A percentile compares a stretch with the other conserved stretches of the same genome.
Conservation (phyloP, 2,888 invertebrate species). For the Ptychoptera albimana region DNA sequence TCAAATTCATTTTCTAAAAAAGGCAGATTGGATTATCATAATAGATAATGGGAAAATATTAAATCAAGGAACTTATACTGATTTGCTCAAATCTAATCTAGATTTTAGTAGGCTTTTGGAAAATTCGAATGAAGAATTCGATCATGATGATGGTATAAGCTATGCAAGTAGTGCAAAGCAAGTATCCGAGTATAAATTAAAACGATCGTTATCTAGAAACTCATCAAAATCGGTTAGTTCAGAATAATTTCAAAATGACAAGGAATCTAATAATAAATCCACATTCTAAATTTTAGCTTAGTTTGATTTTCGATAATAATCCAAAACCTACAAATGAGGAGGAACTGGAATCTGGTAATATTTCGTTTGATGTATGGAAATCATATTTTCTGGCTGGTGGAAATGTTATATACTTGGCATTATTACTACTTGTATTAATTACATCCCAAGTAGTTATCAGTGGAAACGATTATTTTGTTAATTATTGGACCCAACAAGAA, state of each 20-base stretch:
- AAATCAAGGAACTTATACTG: constrained; percentile 33
- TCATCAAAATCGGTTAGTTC: constrained; percentile 21
- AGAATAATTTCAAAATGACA: background rate
- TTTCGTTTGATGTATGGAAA: constrained; percentile 28
- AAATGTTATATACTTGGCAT: constrained; percentile 29
- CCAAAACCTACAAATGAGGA: constrained; percentile 19
- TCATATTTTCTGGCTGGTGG: constrained; percentile 36
- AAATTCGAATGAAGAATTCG: constrained; percentile 18
- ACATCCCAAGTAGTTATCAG: constrained; percentile 40
- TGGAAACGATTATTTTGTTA: constrained; percentile 44
- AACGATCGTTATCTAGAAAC: constrained; percentile 17
- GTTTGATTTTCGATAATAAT: too few species aligned
- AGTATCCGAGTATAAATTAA: constrained; percentile 15
- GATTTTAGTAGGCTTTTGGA: constrained; percentile 37
- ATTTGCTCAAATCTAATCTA: constrained; percentile 32
- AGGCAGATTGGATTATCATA: constrained; percentile 39
- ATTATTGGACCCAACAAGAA: constrained; percentile 37
- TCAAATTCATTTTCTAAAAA: constrained; percentile 62
- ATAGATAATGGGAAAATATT: constrained; percentile 33
- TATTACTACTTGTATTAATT: constrained; percentile 32
- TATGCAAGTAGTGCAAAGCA: too few species aligned
- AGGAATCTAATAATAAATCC: too few species aligned
- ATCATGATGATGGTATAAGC: too few species aligned
- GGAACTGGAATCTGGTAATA: constrained; percentile 27
- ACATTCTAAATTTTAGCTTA: constrained; percentile 30